phyloP scores from a whole-genome alignment of 1,140 invertebrate species.

The Drosophila jambulina region DNA sequence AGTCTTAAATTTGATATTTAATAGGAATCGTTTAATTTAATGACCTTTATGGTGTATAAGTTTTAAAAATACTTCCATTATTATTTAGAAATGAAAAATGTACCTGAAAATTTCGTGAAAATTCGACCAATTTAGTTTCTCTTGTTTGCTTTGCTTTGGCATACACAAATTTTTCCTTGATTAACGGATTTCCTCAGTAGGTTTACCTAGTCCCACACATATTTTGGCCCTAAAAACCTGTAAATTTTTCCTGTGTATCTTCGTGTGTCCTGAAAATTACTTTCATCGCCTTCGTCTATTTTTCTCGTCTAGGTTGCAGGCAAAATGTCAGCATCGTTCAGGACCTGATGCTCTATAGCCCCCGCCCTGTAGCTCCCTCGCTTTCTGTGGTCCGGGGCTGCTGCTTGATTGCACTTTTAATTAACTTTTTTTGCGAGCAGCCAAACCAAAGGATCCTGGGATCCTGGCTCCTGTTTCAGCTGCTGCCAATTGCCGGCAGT shows the following conservation, averaged over 20 bases:
- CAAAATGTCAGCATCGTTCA: constrained; percentile 51
- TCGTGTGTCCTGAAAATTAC: constrained; percentile 26
- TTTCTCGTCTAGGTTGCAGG: constrained; percentile 49
- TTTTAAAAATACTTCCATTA: too few species aligned
- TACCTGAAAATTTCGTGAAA: too few species aligned
- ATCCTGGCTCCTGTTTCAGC: constrained; percentile 21
- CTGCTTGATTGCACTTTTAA: constrained; percentile 82
- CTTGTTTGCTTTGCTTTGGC: too few species aligned
- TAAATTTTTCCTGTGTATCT: neutral
- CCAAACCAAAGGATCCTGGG: constrained; percentile 24
- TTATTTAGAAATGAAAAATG: too few species aligned
- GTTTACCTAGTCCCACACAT: too few species aligned
- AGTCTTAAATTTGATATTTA: neutral
- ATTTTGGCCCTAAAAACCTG: accelerated
- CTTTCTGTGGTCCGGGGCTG: constrained; percentile 42
- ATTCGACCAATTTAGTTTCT: too few species aligned
- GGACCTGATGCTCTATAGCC: constrained; percentile 44
- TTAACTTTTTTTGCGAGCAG: constrained; percentile 75
- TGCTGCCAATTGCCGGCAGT: constrained; percentile 65
- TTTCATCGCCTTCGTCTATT: constrained; percentile 32
- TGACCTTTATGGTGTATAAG: too few species aligned
- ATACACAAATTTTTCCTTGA: too few species aligned
- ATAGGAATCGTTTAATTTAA: too few species aligned
- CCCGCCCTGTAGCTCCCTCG: constrained; percentile 18
- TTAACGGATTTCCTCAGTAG: too few species aligned